phyloP scores from a whole-genome alignment of 2,113 vertebrate genomes.

The Tyrannus savana region DNA sequence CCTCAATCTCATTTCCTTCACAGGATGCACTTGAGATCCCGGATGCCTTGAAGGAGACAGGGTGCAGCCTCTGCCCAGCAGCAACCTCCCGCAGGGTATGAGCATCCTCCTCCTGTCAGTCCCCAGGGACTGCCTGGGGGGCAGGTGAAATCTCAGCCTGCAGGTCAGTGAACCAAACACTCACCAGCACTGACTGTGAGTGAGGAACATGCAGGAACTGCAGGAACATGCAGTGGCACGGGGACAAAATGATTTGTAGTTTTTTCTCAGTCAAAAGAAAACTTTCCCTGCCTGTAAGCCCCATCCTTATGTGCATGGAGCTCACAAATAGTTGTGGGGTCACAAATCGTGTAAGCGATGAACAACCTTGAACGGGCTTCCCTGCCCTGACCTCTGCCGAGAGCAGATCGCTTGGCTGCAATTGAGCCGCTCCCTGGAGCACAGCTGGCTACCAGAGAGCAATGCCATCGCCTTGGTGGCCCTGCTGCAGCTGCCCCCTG shows the following conservation, averaged over 20 bases:
- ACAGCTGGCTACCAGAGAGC: fast-evolving
- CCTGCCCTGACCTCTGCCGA: fast-evolving
- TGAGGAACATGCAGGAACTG: neutral
- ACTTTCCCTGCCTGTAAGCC: neutral
- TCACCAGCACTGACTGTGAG: fast-evolving
- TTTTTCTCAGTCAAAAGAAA: neutral
- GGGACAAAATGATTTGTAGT: neutral
- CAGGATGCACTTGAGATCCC: slow-evolving; percentile 7
- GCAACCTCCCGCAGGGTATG: fast-evolving
- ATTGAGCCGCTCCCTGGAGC: neutral
- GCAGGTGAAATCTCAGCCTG: neutral
- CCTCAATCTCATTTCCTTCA: slow-evolving; percentile 43
- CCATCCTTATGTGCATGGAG: fast-evolving
- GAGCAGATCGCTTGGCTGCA: neutral
- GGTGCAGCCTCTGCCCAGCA: neutral
- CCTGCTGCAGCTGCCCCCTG: neutral
- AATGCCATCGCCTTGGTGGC: fast-evolving
- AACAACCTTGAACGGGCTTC: neutral
- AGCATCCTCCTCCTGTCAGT: neutral
- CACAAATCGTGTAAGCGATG: neutral
- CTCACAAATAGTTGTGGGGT: neutral
- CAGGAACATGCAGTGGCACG: fast-evolving
- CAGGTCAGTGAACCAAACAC: neutral
- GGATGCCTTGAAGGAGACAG: neutral
- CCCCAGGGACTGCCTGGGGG: neutral